Evolutionary conservation across 92 coral and sea anemone species (phyloP).

Genomic region (Umimayanthus kanabou): DNA sequence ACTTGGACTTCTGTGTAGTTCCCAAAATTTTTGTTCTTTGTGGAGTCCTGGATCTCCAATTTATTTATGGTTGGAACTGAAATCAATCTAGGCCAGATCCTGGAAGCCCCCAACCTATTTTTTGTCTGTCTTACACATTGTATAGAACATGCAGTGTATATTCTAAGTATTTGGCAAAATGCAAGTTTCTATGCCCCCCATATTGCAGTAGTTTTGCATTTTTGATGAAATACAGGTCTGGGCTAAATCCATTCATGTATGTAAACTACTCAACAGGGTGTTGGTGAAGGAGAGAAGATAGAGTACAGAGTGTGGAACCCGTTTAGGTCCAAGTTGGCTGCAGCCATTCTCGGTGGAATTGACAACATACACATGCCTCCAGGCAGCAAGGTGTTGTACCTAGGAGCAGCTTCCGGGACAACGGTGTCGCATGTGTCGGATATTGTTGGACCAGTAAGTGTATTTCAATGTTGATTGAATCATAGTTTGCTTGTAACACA

Average conservation of each 20-base stretch:
- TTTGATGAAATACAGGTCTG: neutral
- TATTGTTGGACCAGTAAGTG: constrained; percentile 96
- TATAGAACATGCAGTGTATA: too few species aligned
- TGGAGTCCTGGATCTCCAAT: neutral
- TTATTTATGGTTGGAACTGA: neutral
- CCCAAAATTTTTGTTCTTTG: neutral
- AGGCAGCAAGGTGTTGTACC: constrained; percentile 95
- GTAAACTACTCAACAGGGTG: constrained; percentile 51
- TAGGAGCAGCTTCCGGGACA: constrained; percentile 99
- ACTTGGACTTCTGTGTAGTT: neutral
- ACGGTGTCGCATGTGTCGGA: constrained; percentile 99
- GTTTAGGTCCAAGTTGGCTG: constrained; percentile 97
- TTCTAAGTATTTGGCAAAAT: too few species aligned
- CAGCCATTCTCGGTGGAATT: constrained; percentile 97
- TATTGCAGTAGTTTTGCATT: too few species aligned
- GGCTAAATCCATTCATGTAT: neutral
- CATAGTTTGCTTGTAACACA: too few species aligned
- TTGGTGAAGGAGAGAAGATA: constrained; percentile 84
- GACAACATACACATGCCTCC: constrained; percentile 95
- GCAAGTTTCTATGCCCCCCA: neutral
- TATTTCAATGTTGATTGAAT: neutral
- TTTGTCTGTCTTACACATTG: too few species aligned
- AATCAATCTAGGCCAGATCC: neutral
- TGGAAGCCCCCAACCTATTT: neutral
- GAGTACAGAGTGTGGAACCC: constrained; percentile 99